These are phyloP conservation scores for Promerops cafer DNA, from an alignment of 2,113 vertebrate species.

Conservation along the genomic window DNA sequence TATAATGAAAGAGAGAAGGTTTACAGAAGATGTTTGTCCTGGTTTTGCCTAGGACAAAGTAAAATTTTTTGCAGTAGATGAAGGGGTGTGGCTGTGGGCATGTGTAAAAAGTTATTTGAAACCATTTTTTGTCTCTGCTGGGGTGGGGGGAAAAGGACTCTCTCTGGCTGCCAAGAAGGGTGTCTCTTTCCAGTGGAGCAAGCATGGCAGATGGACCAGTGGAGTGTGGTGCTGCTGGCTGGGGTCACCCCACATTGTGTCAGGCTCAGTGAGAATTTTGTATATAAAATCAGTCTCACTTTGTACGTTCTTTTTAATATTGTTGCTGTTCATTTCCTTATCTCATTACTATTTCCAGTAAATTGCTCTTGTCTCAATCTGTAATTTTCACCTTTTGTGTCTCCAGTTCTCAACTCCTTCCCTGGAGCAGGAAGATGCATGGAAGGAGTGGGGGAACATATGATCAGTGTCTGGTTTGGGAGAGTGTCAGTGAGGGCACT, in stretches of 20 bases:
- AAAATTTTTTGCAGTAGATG: not conserved
- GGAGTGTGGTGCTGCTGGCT: not conserved
- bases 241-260: rapidly evolving
- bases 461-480: not conserved
- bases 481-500: not conserved
- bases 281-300: not conserved
- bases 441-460: not conserved
- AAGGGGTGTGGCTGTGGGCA: not conserved
- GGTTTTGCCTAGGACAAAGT: not conserved
- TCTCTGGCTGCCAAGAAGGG: not conserved
- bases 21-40: not conserved
- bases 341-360: not conserved
- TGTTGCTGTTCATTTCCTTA: not conserved
- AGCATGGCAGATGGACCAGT: rapidly evolving
- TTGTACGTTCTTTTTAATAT: not conserved
- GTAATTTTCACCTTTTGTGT: not conserved
- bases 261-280: not conserved
- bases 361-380: not conserved
- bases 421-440: rapidly evolving
- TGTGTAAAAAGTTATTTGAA: not conserved
- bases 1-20: not conserved
- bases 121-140: not conserved
- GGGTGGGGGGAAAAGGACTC: rapidly evolving
- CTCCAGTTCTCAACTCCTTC: not conserved
- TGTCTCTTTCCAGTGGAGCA: not conserved